These are phyloP conservation scores for Steatornis caripensis DNA, from an alignment of 2,113 vertebrate genomes.

Conservation along the genomic window DNA sequence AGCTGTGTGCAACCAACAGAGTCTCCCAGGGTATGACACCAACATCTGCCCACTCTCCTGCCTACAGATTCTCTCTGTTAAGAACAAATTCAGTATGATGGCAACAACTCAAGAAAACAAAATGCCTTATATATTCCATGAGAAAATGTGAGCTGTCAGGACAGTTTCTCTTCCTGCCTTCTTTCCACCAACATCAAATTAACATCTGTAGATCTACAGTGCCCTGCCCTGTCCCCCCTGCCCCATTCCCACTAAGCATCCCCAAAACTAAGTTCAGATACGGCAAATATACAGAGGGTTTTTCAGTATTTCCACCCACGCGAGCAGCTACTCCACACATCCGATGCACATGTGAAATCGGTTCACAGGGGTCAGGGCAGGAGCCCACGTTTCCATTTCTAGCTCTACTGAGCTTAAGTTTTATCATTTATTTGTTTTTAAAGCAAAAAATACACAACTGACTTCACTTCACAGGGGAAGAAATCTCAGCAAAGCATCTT, in stretches of 20 bases:
- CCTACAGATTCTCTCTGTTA: neutral
- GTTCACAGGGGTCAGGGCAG: neutral
- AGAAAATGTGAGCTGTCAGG: neutral
- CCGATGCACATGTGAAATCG: neutral
- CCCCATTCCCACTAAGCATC: neutral
- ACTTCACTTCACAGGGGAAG: neutral
- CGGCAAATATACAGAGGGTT: neutral
- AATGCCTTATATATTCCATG: neutral
- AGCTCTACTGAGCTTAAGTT: neutral
- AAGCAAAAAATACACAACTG: neutral
- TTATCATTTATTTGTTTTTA: conserved; percentile 9
- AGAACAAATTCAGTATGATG: neutral
- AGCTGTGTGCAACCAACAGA: neutral
- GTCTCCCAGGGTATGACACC: neutral
- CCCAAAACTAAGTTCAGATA: neutral
- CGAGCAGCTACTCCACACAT: neutral
- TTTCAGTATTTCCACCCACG: neutral
- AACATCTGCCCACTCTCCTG: neutral
- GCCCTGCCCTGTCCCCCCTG: neutral
- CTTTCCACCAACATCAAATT: neutral
- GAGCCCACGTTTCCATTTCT: neutral
- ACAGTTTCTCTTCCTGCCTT: neutral
- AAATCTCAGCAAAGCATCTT: conserved; percentile 1
- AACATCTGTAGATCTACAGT: neutral
- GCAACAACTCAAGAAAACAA: neutral